phyloP scores from a whole-genome alignment of 1,140 invertebrate species.

The Drosophila sucinea region DNA sequence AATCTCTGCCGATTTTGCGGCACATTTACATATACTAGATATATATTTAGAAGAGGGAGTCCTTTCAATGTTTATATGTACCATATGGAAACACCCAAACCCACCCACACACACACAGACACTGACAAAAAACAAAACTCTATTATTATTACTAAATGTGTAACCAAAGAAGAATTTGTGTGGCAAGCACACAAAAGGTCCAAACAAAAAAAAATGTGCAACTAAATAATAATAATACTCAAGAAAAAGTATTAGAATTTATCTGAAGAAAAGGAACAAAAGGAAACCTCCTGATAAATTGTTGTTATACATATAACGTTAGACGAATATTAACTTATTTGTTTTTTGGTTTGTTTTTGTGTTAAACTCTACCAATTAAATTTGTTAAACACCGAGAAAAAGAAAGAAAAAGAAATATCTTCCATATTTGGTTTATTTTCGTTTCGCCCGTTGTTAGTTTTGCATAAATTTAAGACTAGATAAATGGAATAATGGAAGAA shows the following conservation, averaged over 20 bases:
- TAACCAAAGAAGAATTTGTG: constrained; percentile 47
- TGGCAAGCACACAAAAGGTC: constrained; percentile 67
- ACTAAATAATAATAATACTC: constrained; percentile 73
- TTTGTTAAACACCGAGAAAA: not conserved
- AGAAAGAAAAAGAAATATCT: not conserved
- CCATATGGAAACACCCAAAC: constrained; percentile 38
- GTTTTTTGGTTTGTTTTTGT: constrained; percentile 39
- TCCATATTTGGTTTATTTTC: not conserved
- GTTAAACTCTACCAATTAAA: constrained; percentile 23
- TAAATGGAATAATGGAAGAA: constrained; percentile 54
- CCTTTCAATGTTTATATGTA: constrained; percentile 55
- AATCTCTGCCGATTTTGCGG: constrained; percentile 50
- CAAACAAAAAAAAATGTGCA: constrained; percentile 55
- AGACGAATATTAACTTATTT: constrained; percentile 29
- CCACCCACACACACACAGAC: constrained; percentile 22
- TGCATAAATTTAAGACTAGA: constrained; percentile 47
- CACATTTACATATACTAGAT: constrained; percentile 15
- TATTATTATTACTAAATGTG: constrained; percentile 64
- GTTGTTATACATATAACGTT: constrained; percentile 33
- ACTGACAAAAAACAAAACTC: not conserved
- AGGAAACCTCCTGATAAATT: constrained; percentile 13
- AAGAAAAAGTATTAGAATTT: constrained; percentile 1
- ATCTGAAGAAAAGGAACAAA: constrained; percentile 11
- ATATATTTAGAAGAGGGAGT: constrained; percentile 28
- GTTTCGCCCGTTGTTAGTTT: constrained; percentile 37